Evolutionary conservation across 2,113 vertebrate genomes (phyloP).

Genomic region (Oriolus oriolus): DNA sequence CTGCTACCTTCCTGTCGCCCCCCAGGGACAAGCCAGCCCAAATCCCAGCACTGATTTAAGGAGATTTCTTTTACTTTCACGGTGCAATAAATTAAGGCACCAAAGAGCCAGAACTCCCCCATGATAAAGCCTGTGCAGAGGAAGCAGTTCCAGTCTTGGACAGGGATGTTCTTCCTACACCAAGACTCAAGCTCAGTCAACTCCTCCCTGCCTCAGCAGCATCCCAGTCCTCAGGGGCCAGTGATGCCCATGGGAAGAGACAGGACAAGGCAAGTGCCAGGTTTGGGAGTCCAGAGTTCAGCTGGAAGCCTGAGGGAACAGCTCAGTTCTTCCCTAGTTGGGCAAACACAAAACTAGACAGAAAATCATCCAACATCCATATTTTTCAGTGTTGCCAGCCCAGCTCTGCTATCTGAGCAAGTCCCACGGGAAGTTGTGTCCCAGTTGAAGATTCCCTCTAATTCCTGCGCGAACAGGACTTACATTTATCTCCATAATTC

Average conservation of each 20-base stretch:
- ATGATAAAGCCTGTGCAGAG: background rate
- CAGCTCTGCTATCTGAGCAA: background rate
- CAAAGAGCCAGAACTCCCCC: background rate
- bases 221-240: background rate
- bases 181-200: background rate
- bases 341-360: background rate
- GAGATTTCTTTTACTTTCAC: background rate
- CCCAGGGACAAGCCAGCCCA: background rate
- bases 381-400: background rate
- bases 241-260: background rate
- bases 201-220: background rate
- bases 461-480: rapidly evolving
- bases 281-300: background rate
- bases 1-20: background rate
- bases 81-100: constrained; percentile 32
- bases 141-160: background rate
- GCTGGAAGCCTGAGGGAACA: background rate
- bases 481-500: background rate
- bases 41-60: background rate
- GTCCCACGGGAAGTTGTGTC: background rate
- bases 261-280: background rate
- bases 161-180: background rate
- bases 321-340: background rate
- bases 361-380: background rate
- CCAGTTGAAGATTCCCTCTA: background rate